These are phyloP conservation scores for Takifugu ocellatus DNA, from an alignment of 2,797 vertebrate species.

Conservation along the genomic window DNA sequence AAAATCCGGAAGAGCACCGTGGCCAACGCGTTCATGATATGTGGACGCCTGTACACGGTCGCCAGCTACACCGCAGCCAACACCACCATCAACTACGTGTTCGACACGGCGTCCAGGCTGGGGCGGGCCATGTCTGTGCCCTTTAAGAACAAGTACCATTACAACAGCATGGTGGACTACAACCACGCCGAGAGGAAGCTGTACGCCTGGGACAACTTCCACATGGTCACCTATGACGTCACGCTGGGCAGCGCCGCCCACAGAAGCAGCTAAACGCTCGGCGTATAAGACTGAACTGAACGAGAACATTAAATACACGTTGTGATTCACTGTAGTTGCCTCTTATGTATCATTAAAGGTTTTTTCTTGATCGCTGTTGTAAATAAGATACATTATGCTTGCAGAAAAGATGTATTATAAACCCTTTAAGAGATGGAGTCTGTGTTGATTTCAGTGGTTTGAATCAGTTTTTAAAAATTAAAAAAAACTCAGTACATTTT, in stretches of 20 bases:
- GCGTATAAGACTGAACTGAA: constrained; percentile 18
- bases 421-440: background rate
- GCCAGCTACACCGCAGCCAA: constrained; percentile 83
- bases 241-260: constrained; percentile 68
- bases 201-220: constrained; percentile 91
- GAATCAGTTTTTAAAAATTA: constrained; percentile 6
- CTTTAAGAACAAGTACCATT: constrained; percentile 84
- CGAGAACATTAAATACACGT: constrained; percentile 5
- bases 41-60: constrained; percentile 86
- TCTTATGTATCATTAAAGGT: constrained; percentile 36
- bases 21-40: constrained; percentile 89
- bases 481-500: constrained; percentile 4
- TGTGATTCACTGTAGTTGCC: constrained; percentile 4
- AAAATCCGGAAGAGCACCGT: constrained; percentile 87
- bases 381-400: constrained; percentile 26
- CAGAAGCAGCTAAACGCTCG: constrained; percentile 24
- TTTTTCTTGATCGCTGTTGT: constrained; percentile 60
- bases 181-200: constrained; percentile 86
- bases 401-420: constrained; percentile 11
- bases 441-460: constrained; percentile 1
- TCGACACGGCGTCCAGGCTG: constrained; percentile 71
- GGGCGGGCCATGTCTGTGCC: constrained; percentile 74
- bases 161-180: constrained; percentile 94
- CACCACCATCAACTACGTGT: constrained; percentile 84
- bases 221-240: constrained; percentile 89